A percentile compares a stretch with the other conserved stretches of the same genome.
phyloP scores from a whole-genome alignment of 2,888 invertebrate species.

The Silvanus unidentatus region DNA sequence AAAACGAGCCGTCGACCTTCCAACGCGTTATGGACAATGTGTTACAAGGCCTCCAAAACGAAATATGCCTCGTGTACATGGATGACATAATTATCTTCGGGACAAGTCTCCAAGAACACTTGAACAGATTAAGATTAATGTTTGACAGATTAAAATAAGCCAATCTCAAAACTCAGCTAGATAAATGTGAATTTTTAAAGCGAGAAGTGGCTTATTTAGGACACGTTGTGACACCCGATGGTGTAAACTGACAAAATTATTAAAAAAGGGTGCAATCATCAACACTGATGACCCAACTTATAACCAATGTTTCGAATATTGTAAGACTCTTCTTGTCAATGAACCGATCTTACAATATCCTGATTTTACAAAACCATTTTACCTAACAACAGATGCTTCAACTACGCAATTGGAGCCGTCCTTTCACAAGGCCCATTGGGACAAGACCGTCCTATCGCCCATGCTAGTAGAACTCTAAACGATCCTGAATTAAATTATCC shows the following conservation, averaged over 20 bases:
- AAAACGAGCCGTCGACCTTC: constrained; percentile 22
- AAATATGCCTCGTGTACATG: background rate
- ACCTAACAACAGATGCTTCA: constrained; percentile 20
- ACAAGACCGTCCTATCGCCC: constrained; percentile 32
- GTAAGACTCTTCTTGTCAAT: background rate
- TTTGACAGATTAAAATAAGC: background rate
- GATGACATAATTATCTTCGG: background rate
- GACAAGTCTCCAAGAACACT: background rate
- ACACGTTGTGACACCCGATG: too few relatives aligned
- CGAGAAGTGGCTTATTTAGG: background rate
- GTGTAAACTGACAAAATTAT: background rate
- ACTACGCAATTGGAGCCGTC: constrained; percentile 26
- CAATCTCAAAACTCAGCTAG: background rate
- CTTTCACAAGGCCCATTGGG: constrained; percentile 30
- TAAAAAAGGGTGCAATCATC: background rate
- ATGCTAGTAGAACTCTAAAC: constrained; percentile 28
- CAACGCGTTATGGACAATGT: constrained; percentile 24
- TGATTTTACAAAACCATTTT: constrained; percentile 27
- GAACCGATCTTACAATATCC: constrained; percentile 14
- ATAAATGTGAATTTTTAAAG: background rate
- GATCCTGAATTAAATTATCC: constrained; percentile 25
- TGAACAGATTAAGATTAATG: background rate
- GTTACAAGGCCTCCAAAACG: constrained; percentile 14
- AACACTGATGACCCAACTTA: background rate
- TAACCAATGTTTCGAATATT: background rate